Evolutionary conservation across 2,797 vertebrate species (phyloP).

Genomic region (Dendrocincla tyrannina): DNA sequence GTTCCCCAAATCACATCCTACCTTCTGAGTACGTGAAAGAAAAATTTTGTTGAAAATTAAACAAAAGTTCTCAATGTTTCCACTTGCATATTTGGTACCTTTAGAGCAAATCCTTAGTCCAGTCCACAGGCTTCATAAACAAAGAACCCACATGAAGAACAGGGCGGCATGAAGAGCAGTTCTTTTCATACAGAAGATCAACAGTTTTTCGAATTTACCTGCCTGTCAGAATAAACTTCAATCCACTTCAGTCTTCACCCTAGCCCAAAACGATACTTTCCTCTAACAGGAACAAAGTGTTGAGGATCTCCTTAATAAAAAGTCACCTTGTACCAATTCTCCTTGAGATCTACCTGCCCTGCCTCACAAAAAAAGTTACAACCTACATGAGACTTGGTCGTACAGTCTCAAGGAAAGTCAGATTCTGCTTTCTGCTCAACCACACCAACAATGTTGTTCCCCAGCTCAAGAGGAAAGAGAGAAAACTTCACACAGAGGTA

Average conservation of each 20-base stretch:
- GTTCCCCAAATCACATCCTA: background rate
- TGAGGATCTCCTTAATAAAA: background rate
- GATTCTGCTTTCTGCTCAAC: background rate
- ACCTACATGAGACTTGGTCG: background rate
- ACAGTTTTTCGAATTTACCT: background rate
- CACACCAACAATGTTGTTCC: background rate
- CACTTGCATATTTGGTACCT: background rate
- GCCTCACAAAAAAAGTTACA: background rate
- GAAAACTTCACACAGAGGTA: background rate
- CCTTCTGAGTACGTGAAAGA: background rate
- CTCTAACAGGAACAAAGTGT: background rate
- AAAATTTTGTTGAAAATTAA: background rate
- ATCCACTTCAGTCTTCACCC: background rate
- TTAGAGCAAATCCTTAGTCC: background rate
- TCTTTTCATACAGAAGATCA: background rate
- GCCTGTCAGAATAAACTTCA: background rate
- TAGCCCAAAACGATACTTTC: background rate
- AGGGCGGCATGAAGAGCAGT: background rate
- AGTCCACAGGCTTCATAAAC: background rate
- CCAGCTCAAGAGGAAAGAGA: background rate
- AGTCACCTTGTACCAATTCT: background rate
- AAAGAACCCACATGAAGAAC: background rate
- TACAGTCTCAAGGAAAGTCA: background rate
- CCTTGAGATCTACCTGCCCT: background rate
- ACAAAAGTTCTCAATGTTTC: background rate